Evolutionary conservation across 2,113 vertebrate genomes (phyloP).

Genomic region (Callospermophilus lateralis): DNA sequence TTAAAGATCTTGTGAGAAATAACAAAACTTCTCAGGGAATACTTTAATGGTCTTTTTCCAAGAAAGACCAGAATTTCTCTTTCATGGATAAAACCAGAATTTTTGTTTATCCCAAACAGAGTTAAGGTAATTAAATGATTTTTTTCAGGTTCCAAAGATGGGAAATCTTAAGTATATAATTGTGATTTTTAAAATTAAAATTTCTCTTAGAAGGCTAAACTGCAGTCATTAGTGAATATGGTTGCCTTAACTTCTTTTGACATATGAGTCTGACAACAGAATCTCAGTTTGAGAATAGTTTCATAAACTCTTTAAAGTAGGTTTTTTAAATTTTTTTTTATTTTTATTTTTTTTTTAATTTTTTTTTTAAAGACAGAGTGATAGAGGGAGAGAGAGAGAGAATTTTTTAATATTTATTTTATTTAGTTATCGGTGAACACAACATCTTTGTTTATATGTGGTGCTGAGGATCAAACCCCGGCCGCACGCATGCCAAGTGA

Average conservation of each 20-base stretch:
- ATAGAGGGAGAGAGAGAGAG: too few relatives aligned
- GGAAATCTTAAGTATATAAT: neutral
- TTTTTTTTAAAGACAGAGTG: too few relatives aligned
- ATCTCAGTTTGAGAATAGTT: neutral
- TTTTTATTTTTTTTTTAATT: neutral
- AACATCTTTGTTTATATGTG: too few relatives aligned
- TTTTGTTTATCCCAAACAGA: constrained; percentile 29
- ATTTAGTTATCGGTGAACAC: too few relatives aligned
- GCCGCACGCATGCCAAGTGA: too few relatives aligned
- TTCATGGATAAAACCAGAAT: neutral
- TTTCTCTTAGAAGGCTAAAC: constrained; percentile 18
- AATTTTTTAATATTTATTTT: too few relatives aligned
- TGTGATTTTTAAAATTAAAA: neutral
- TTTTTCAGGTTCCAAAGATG: neutral
- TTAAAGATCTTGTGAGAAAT: constrained; percentile 26
- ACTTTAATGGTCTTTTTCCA: neutral
- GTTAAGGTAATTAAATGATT: neutral
- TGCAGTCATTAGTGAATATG: neutral
- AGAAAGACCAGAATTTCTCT: neutral
- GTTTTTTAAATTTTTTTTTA: too few relatives aligned
- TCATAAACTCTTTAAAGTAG: neutral
- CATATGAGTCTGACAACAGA: neutral
- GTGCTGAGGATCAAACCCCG: too few relatives aligned
- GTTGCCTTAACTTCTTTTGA: neutral
- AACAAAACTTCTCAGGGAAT: neutral